These are phyloP conservation scores for Atrichornis clamosus DNA, from an alignment of 2,113 vertebrate species.

Conservation along the genomic window DNA sequence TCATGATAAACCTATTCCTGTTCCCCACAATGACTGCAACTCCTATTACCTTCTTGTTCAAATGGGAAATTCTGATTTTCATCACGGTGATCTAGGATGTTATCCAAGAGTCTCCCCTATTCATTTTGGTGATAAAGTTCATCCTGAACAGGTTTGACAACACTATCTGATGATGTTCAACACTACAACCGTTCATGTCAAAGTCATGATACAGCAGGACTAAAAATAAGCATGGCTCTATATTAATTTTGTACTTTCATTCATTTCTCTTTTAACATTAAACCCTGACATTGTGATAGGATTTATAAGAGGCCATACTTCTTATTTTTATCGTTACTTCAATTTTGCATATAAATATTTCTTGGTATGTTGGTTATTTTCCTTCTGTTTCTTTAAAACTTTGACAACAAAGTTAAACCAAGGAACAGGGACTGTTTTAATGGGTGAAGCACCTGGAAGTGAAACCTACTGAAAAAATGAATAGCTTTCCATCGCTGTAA, in stretches of 20 bases:
- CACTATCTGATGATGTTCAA: neutral
- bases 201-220: neutral
- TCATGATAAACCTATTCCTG: neutral
- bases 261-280: neutral
- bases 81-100: neutral
- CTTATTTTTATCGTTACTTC: neutral
- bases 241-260: neutral
- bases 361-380: neutral
- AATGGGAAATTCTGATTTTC: neutral
- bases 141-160: neutral
- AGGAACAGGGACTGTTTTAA: neutral
- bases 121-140: neutral
- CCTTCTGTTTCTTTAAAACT: neutral
- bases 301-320: neutral
- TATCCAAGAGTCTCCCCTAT: neutral
- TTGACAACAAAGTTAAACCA: neutral
- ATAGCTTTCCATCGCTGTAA: neutral
- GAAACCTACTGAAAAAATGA: slow-evolving; percentile 2
- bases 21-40: neutral
- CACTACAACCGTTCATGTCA: neutral
- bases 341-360: neutral
- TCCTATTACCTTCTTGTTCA: neutral
- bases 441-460: neutral
- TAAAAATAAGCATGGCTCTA: neutral
- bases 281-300: neutral